Base-by-base conservation (phyloP, 2,797 vertebrate species). In the Enoplosus armatus region DNA sequence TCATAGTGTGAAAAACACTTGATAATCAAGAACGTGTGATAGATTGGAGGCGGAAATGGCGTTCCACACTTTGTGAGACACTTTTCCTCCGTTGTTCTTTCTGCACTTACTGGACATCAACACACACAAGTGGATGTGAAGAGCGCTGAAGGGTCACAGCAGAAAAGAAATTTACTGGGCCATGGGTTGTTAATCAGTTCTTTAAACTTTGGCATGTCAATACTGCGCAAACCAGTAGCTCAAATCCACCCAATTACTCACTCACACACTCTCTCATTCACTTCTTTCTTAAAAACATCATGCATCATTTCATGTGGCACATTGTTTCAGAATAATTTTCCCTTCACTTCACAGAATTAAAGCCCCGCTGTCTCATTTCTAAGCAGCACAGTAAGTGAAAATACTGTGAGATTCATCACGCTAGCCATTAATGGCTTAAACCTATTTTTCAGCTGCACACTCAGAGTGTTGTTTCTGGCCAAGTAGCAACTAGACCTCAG, bases 261-360 rank as follows among this genome's bases (percentile, higher is more conserved):
- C 20, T 65, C 31, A 48, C 37, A 55, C 43, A 24, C 45, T 33
- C 51, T 43, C 29, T 35, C 43, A 11, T 43, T 65, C 59, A 39
- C 47, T 24, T 35, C 60, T 68, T 72, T 65, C 63, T 53, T 75
- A 47, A 69, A 79, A 79, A 77, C 58, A 39, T 53, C 77, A 62
- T 75, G 66, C 63, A 63, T 84, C 63, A 80, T 72, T 73, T 79
- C 50, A 62, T 48, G 64, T 5, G 0, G 48, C 68, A 73, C 3
- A 33, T 79, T 20, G 4, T 71, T 72, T 68, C 56, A 43, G 64
- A 85, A 75, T 67, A 39, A 83, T 75, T 77, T 80, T 37, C 60
- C 51, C 43, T 77, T 80, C 77, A 70, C 68, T 80, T 83, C 63
- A 77, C 65, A 70, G 58, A 86, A 89, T 84, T 79, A 89, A 85